Percentiles rank a stretch among this genome's conserved stretches.
These are phyloP conservation scores for Lutraria rhynchaena DNA, from an alignment of 1,140 invertebrate genomes.

Conservation along the genomic window DNA sequence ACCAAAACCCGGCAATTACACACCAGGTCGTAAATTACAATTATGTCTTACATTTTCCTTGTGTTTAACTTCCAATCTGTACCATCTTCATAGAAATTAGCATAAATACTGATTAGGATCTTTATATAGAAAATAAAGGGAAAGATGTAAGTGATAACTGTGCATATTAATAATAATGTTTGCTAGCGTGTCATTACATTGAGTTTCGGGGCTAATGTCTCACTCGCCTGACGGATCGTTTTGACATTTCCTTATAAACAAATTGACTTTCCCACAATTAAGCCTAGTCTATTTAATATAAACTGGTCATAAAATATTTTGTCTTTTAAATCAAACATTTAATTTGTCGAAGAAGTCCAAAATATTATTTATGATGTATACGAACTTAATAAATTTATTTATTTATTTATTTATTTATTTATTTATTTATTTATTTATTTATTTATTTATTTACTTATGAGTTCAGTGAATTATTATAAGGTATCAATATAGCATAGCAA, in stretches of 20 bases:
- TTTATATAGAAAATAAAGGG: constrained; percentile 24
- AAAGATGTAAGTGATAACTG: constrained; percentile 15
- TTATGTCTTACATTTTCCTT: neutral
- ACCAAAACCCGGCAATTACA: no score
- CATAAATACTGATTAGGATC: constrained; percentile 29
- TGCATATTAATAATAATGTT: constrained; percentile 46
- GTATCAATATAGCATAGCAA: no score
- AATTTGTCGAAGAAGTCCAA: constrained; percentile 42
- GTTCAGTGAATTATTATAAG: no score
- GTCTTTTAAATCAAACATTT: constrained; percentile 28
- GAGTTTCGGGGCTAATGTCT: constrained; percentile 31
- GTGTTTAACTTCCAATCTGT: neutral
- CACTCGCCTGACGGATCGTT: constrained; percentile 4
- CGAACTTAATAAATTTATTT: no score
- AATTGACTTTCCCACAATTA: constrained; percentile 52
- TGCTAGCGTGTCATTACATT: constrained; percentile 26
- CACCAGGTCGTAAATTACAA: no score
- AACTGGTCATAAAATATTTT: constrained; percentile 1
- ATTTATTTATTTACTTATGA: no score
- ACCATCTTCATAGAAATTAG: constrained; percentile 35
- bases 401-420: no score
- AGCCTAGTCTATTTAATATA: neutral
- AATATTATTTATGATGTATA: no score
- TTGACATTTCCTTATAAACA: constrained; percentile 57
- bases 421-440: no score